Base-by-base conservation (phyloP, 2,888 invertebrate genomes). In the Lydus trimaculatus region DNA sequence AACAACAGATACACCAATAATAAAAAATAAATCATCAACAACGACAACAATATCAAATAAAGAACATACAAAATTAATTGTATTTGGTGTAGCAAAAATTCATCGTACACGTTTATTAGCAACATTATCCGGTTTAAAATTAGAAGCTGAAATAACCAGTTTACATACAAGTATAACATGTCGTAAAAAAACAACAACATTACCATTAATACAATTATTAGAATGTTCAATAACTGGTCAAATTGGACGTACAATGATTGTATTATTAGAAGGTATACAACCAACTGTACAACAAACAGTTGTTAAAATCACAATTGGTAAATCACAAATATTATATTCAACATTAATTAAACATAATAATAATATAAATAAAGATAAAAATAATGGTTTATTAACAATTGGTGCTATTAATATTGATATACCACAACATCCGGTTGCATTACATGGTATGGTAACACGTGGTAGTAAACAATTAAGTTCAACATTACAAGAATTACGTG, bases 391-490 rank as follows among this genome's bases (percentile, higher is more conserved):
- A 67, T 86, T 96, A 9, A 95, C 94, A 9, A 90, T 98, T 65
- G 98, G 98, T 0, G 93, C 94, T 15, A 81, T 98, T 0, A 91
- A 94, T 73, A 93, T 98, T 65, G 98, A 98, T 85, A 96, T 99
- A 81, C 99, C 99, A 4, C 98, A 99, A 85, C 98, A 99, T 87
- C 99, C 99, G 0, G 97, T 98, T 0, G 97, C 96, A 8, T 87
- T 99, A 76, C 99, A 99, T 85, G 98, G 98, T 63, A 98, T 99
- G 94, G 97, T 99, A 91, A 96, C 96, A 0, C 89, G 98, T 76
- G 96, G 97, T 73, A 96, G 96, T 71, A 93, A 96, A 74, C 96
- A 98, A 81, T 87, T 98, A 58, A 97, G 97, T 8, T 94, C 94
- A 15, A 98, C 98, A 0, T 86, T 98, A 64, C 97, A 97, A 87